Percentiles rank a stretch among this genome's conserved stretches.
Evolutionary conservation across 2,797 vertebrate species (phyloP).

Genomic region (Xenopus petersii): DNA sequence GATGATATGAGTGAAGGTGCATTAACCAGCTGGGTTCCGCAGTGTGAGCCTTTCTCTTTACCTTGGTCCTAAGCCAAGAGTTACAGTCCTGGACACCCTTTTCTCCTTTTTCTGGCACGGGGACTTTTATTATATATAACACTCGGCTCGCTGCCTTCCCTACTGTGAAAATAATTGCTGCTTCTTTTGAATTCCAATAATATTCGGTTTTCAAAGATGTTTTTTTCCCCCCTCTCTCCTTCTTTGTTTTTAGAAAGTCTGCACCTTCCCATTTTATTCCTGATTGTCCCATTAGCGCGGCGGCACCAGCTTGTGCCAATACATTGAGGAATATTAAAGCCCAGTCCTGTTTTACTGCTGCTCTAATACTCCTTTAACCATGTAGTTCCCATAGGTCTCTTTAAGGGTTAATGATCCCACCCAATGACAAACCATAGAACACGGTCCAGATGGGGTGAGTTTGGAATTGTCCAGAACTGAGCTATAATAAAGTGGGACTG

Average conservation of each 20-base stretch:
- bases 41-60: no score
- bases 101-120: slow-evolving; percentile 17
- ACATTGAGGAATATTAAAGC: not conserved
- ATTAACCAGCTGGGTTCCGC: no score
- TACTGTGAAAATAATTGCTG: slow-evolving; percentile 37
- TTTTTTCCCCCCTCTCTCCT: not conserved
- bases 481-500: no score
- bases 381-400: no score
- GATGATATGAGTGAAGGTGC: no score
- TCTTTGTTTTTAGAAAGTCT: not conserved
- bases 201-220: slow-evolving; percentile 18
- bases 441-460: no score
- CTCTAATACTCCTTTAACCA: no score
- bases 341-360: no score
- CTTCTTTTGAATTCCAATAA: slow-evolving; percentile 34
- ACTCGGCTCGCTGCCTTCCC: slow-evolving; percentile 25
- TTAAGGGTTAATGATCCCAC: no score
- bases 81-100: not conserved
- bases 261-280: not conserved
- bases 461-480: no score
- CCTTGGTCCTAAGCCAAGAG: slow-evolving; percentile 10
- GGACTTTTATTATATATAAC: slow-evolving; percentile 18
- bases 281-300: slow-evolving; percentile 6
- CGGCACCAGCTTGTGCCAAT: slow-evolving; percentile 6
- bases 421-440: no score